Evolutionary conservation across 1,140 invertebrate species (phyloP), one percentile per base, ranked within the genome.

Genomic region (Macrosteles quadrilineatus): DNA sequence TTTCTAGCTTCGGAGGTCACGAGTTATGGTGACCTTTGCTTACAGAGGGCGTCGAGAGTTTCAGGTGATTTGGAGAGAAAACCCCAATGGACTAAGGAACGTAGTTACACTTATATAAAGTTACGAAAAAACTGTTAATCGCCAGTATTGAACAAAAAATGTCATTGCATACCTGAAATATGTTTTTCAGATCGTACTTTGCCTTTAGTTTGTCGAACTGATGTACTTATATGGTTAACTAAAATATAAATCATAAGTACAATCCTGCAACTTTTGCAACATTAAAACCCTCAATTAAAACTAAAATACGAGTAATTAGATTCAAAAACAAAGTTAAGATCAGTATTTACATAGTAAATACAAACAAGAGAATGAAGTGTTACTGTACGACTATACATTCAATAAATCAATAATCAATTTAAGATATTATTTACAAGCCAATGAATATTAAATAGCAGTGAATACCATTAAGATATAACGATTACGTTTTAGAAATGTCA

Each of bases 1-100:
- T 69, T 14, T 30, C 59, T 14, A 63, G 30, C 32, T 29, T 32
- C n/a, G 59, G 59, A 1, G 31, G 11, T 17, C 30, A 63, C n/a
- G 59, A 63, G 9, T 30, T 63, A 9, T 63, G 59, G 59, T 63
- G 59, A 63, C 59, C 59, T 63, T 4, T 63, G n/a, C 29, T 63
- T 6, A 50, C 47, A 4, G 47, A 50, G 3, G 2, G 2, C 21
- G n/a, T 4, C 14, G 47, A 50, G 3, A 21, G 47, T 50, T 50
- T 50, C 4, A 50, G 47, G n/a, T 50, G 47, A 50, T 19, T 19
- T 3, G 14, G 47, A 50, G 17, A 9, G 17, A 40, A 17, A 9
- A 17, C 17, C 6, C 6, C 6, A 9, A 6, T 6, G 6, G 36
- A 17, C 36, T 40, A 9, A 6, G 36, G 36, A 9, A 9, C 36